Base-by-base conservation (phyloP, 2,797 vertebrate species). In the Malurus splendens region DNA sequence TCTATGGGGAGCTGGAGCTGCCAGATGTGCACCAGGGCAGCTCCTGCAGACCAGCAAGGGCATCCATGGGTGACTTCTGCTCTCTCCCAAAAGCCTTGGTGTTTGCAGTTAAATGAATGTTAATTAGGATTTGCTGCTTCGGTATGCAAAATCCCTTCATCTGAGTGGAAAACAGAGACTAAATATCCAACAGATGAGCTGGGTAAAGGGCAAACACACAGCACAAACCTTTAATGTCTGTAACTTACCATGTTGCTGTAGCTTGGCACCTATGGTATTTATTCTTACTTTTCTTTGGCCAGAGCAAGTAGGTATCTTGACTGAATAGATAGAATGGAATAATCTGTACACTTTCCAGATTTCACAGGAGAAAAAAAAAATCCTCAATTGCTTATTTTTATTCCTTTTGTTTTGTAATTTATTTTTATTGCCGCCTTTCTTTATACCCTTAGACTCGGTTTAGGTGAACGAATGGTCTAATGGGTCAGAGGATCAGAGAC, bases 381-480 rank as follows among this genome's bases (percentile, higher is more conserved):
- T 30, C 32, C 86, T 78, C 7, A 85, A 41, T 17, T 33, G 47
- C 28, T 81, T 71, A 14, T 81, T 66, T 88, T 64, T 87, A 1
- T 64, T 82, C 33, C 68, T 88, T 91, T 93, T 92, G 82, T 90
- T 91, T 85, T 52, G 70, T 86, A 93, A 92, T 93, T 95, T 93
- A 94, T 93, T 94, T 95, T 93, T 92, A 94, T 93, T 92, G 25
- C 87, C 83, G 93, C 86, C 78, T 95, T 87, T 89, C 79, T 93
- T 93, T 88, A 48, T 48, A 76, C 71, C 27, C 68, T 80, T 45
- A 61, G 82, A 32, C 82, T 86, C n/a, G 19, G 90, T 42, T 72
- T 89, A 89, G 79, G 89, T 92, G 92, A 89, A 93, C 85, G 93
- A 75, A 93, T 87, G 82, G 79, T 87, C 85, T 68, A 39, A 55